Base-by-base conservation (phyloP, 2,888 invertebrate species). In the Microdon myrmicae region DNA sequence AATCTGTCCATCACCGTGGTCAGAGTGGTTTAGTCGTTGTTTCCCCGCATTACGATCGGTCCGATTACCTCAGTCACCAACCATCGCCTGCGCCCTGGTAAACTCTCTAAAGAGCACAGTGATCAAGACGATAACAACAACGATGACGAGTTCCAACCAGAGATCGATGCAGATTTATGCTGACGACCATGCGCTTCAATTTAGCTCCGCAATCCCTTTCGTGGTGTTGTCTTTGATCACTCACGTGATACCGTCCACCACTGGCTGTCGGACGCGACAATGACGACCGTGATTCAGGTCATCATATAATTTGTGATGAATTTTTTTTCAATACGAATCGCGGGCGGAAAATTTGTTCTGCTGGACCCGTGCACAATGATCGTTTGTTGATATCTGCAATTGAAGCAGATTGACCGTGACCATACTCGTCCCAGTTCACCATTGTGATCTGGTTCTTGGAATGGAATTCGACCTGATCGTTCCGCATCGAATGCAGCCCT, bases 241-340 rank as follows among this genome's bases (percentile, higher is more conserved):
- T 38, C 45, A 56, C 56, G 56, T 64, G 61, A 64, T 51, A 47
- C 19, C 25, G 17, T 23, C 34, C 34, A 53, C 34, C 38, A 49
- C 38, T 28, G 13, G 38, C 47, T 39, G 44, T 47, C 25, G 32
- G 44, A 43, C 35, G 28, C 41, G 29, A 31, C 25, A 39, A 8
- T 20, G 12, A 2, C 26, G 39, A n/a, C 12, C 14, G 17, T 35
- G 43, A 49, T 56, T 35, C 39, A 55, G 56, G 56, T 56, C 61
- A 56, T 51, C 25, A 56, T 56, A 45, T 41, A 56, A 56, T 51
- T 56, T 41, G 56, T 56, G 56, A 64, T 56, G 56, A 64, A 64
- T 56, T 56, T 56, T 51, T 41, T 55, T 64, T 64, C 56, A 56
- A 64, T 64, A 64, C 45, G 43, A 55, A 47, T 51, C 56, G 44